Evolutionary conservation across 2,113 vertebrate genomes (phyloP).

Genomic region (Pteropus alecto): DNA sequence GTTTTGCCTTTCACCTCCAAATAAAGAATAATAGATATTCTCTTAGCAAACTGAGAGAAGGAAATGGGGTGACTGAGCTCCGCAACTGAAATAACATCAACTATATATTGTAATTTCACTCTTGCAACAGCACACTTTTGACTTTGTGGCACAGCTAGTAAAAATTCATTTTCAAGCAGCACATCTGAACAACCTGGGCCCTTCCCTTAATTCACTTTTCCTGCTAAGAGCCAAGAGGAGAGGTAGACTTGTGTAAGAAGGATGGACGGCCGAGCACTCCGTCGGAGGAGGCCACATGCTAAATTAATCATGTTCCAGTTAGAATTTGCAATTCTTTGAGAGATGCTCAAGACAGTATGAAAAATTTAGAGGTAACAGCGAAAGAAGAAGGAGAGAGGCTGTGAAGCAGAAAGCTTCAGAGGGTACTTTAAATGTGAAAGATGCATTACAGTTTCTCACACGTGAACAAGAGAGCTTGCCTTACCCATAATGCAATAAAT

Average conservation of each 20-base stretch:
- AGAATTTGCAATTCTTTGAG: slow-evolving; percentile 97
- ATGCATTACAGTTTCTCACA: slow-evolving; percentile 84
- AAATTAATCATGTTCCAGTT: slow-evolving; percentile 98
- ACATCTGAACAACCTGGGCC: slow-evolving; percentile 73
- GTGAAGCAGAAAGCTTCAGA: slow-evolving; percentile 86
- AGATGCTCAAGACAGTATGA: slow-evolving; percentile 94
- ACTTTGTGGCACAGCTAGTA: slow-evolving; percentile 78
- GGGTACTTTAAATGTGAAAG: slow-evolving; percentile 86
- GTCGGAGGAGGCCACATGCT: slow-evolving; percentile 82
- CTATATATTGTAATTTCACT: slow-evolving; percentile 78
- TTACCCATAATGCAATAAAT: slow-evolving; percentile 81
- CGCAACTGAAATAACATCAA: slow-evolving; percentile 75
- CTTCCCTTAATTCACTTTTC: slow-evolving; percentile 83
- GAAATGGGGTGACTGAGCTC: slow-evolving; percentile 75
- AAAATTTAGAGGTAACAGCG: slow-evolving; percentile 92
- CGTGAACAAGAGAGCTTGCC: slow-evolving; percentile 78
- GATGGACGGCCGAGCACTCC: slow-evolving; percentile 77
- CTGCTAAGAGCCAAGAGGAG: slow-evolving; percentile 78
- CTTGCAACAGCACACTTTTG: slow-evolving; percentile 75
- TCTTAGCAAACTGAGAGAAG: slow-evolving; percentile 73
- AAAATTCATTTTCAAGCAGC: slow-evolving; percentile 84
- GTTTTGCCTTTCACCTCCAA: slow-evolving; percentile 68
- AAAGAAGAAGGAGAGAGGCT: slow-evolving; percentile 87
- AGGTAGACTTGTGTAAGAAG: slow-evolving; percentile 70
- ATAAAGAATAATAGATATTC: slow-evolving; percentile 74